A percentile compares a stretch with the other conserved stretches of the same genome.
phyloP scores from a whole-genome alignment of 2,113 vertebrate species.

The Eira barbara region DNA sequence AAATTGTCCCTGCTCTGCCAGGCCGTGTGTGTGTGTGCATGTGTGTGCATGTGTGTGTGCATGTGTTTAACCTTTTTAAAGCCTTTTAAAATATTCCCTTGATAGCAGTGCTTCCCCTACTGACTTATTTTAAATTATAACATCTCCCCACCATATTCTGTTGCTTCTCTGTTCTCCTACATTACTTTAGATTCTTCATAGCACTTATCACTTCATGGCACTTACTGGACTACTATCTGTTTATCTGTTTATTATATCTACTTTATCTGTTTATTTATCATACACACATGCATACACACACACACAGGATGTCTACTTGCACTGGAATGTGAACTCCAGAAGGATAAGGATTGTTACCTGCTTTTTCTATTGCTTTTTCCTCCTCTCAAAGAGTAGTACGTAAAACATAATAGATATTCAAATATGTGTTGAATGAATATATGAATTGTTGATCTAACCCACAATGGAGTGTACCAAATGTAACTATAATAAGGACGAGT shows the following conservation, averaged over 20 bases:
- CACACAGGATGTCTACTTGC: not conserved
- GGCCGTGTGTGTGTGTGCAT: no score
- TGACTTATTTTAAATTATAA: not conserved
- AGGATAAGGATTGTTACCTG: not conserved
- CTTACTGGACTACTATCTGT: not conserved
- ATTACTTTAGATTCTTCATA: not conserved
- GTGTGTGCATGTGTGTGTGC: not conserved
- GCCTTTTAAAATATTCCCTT: not conserved
- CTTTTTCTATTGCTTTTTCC: not conserved
- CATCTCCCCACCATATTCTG: no score
- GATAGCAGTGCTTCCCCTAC: not conserved
- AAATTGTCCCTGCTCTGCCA: not conserved
- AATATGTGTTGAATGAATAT: not conserved
- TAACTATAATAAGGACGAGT: not conserved
- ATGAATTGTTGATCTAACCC: not conserved
- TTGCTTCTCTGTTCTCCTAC: not conserved
- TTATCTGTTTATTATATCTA: no score
- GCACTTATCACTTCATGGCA: not conserved
- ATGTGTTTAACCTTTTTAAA: not conserved
- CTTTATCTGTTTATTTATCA: not conserved
- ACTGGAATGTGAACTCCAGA: not conserved
- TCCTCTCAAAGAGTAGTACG: not conserved
- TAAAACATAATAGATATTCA: not conserved
- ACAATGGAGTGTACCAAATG: not conserved
- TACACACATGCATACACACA: not conserved